These are phyloP conservation scores for Gouania willdenowi DNA, from an alignment of 2,797 vertebrate species.

Conservation along the genomic window DNA sequence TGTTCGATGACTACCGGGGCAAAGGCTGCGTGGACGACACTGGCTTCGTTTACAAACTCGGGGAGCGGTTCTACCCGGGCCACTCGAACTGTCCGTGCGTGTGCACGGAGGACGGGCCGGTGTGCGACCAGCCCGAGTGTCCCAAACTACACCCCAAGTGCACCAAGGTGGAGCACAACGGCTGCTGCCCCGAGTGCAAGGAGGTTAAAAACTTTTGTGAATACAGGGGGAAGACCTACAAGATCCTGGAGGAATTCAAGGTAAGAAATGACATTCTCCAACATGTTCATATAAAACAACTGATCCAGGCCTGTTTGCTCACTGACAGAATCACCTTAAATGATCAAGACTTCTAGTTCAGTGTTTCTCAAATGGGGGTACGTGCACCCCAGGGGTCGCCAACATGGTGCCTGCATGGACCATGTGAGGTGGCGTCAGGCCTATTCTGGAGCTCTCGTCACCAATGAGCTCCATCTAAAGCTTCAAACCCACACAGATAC, in stretches of 20 bases:
- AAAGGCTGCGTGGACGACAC: constrained; percentile 99
- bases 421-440: no score
- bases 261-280: constrained; percentile 68
- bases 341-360: no score
- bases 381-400: no score
- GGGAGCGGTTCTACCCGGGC: constrained; percentile 96
- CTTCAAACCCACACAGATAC: no score
- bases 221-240: constrained; percentile 96
- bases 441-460: no score
- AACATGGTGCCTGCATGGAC: no score
- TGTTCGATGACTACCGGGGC: constrained; percentile 97
- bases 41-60: constrained; percentile 98
- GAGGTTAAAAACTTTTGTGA: constrained; percentile 99
- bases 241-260: constrained; percentile 99
- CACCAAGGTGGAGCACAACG: constrained; percentile 99
- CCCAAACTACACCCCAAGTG: constrained; percentile 98
- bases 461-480: no score
- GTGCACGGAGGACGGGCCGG: constrained; percentile 97
- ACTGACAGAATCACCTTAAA: no score
- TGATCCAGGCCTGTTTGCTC: background rate
- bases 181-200: constrained; percentile 98
- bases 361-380: no score
- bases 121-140: constrained; percentile 98
- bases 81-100: constrained; percentile 98
- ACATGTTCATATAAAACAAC: no score